These are phyloP conservation scores for Anagrus nilaparvatae DNA, from an alignment of 1,140 invertebrate species.

Conservation along the genomic window DNA sequence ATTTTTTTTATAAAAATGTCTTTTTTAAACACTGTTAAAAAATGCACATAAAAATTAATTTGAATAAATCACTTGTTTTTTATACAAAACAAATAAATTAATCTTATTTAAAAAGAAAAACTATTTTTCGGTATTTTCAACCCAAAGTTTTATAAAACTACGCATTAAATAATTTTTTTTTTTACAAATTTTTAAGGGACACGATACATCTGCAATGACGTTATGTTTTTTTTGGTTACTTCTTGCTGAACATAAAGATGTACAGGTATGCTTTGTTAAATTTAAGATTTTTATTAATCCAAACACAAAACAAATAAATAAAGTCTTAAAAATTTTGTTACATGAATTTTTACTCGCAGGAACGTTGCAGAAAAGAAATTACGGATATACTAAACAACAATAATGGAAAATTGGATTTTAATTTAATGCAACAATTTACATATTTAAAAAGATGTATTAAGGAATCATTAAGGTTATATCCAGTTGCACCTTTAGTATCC, in stretches of 20 bases:
- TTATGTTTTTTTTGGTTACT: conserved; percentile 48
- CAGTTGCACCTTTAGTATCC: conserved; percentile 11
- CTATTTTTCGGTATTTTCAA: no score
- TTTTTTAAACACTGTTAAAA: conserved; percentile 60
- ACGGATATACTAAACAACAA: conserved; percentile 2
- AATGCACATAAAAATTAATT: conserved; percentile 47
- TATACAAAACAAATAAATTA: no score
- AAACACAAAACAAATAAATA: no score
- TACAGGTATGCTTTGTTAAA: conserved; percentile 39
- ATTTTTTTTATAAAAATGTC: conserved; percentile 46
- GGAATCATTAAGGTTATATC: conserved; percentile 18
- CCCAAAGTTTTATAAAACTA: no score
- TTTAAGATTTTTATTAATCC: no score
- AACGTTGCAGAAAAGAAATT: conserved; percentile 7
- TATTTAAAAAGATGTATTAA: conserved; percentile 20
- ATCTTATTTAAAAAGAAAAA: no score
- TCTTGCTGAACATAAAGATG: conserved; percentile 45
- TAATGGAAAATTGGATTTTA: conserved; percentile 9
- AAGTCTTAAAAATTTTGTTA: background rate
- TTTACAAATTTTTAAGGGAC: conserved; percentile 24
- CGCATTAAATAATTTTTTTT: background rate
- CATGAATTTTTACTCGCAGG: background rate
- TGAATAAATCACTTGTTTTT: conserved; percentile 21
- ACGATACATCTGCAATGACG: conserved; percentile 59
- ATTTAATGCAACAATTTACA: conserved; percentile 8